Evolutionary conservation across 1,140 invertebrate genomes (phyloP).

Genomic region (Lasioglossum baleicum): DNA sequence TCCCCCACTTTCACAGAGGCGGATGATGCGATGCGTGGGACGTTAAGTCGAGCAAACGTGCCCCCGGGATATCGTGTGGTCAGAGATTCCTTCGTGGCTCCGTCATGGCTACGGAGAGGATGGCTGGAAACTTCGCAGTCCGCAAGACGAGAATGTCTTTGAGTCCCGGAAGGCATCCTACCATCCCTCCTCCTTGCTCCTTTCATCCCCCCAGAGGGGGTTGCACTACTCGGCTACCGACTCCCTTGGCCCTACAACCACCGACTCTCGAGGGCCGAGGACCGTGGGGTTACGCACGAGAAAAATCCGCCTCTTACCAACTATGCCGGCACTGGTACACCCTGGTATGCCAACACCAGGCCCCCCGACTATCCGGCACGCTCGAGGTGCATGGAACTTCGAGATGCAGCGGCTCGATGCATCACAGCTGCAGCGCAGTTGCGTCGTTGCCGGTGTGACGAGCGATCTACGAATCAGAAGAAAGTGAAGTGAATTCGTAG

Average conservation of each 20-base stretch:
- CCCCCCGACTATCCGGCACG: conserved; percentile 5
- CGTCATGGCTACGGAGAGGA: conserved; percentile 60
- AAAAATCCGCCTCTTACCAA: conserved; percentile 66
- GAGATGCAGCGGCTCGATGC: background rate
- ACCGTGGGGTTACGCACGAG: conserved; percentile 47
- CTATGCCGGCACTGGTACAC: conserved; percentile 58
- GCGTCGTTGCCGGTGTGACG: too few species aligned
- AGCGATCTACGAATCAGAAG: too few species aligned
- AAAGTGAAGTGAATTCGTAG: too few species aligned
- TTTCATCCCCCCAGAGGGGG: conserved; percentile 21
- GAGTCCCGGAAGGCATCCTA: conserved; percentile 74
- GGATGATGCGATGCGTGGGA: conserved; percentile 64
- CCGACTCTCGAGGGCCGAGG: conserved; percentile 34
- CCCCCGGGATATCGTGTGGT: conserved; percentile 75
- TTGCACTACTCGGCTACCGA: background rate
- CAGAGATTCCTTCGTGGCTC: conserved; percentile 73
- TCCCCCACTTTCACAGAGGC: background rate
- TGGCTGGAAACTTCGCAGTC: conserved; percentile 73
- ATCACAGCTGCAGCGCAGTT: too few species aligned
- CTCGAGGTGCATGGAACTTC: background rate
- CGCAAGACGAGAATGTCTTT: conserved; percentile 79
- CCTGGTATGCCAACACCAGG: conserved; percentile 57
- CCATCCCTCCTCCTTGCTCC: too few species aligned
- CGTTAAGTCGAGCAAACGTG: conserved; percentile 73
- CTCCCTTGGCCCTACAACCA: conserved; percentile 30